Evolutionary conservation across 1,140 invertebrate species (phyloP).

Genomic region (Zophobas morio): DNA sequence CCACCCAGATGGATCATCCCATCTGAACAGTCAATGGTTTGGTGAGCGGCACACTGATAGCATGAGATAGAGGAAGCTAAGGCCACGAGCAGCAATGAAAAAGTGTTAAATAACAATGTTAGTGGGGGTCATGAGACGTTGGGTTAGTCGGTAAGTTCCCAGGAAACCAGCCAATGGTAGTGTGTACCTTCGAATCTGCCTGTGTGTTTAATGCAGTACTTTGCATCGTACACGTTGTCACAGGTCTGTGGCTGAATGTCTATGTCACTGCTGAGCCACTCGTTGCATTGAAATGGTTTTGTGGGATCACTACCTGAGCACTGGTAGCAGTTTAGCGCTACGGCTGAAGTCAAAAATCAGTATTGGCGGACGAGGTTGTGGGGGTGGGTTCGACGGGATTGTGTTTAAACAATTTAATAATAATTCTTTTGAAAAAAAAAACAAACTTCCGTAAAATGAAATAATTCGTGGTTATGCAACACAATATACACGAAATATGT

Average conservation of each 20-base stretch:
- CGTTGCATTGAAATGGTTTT: slow-evolving; percentile 90
- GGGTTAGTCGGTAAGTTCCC: slow-evolving; percentile 26
- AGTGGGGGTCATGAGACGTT: neutral
- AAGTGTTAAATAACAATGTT: slow-evolving; percentile 30
- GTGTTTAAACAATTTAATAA: too few species aligned
- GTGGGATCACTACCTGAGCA: slow-evolving; percentile 87
- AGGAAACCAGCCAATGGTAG: slow-evolving; percentile 1
- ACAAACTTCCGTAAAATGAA: too few species aligned
- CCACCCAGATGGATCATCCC: slow-evolving; percentile 76
- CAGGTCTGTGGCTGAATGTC: slow-evolving; percentile 81
- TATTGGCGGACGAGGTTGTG: too few species aligned
- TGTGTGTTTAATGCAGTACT: slow-evolving; percentile 94
- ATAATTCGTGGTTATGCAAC: too few species aligned
- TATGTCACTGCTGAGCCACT: slow-evolving; percentile 82
- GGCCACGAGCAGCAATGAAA: slow-evolving; percentile 25
- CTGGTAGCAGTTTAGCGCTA: slow-evolving; percentile 87
- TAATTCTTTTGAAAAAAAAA: too few species aligned
- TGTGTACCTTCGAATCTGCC: slow-evolving; percentile 92
- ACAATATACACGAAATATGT: too few species aligned
- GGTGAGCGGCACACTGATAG: slow-evolving; percentile 85
- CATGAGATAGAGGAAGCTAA: slow-evolving; percentile 78
- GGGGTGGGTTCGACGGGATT: neutral
- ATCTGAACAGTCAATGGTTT: slow-evolving; percentile 84
- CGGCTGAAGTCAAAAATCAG: slow-evolving; percentile 68
- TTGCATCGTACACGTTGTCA: slow-evolving; percentile 83